Percentiles rank a stretch among this genome's conserved stretches.
These are phyloP conservation scores for Stenodera caucasica DNA, from an alignment of 2,888 invertebrate genomes.

Conservation along the genomic window DNA sequence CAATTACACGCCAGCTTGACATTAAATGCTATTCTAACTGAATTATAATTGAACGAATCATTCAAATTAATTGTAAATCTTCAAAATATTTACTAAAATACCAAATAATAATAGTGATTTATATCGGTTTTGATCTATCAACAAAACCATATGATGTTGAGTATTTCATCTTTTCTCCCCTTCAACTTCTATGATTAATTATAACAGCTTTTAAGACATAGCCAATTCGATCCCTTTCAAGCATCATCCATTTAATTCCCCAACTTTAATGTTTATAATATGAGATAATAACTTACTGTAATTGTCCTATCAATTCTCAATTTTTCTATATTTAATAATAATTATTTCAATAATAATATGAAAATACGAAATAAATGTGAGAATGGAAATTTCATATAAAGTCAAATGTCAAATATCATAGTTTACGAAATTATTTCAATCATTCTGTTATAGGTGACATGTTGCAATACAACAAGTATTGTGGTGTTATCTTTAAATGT, in stretches of 20 bases:
- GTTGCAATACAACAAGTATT: neutral
- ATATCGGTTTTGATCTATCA: neutral
- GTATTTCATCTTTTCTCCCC: neutral
- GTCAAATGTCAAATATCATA: neutral
- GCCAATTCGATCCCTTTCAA: neutral
- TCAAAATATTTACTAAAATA: too few species aligned
- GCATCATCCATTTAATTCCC: neutral
- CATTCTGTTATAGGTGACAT: neutral
- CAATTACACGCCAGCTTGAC: slow-evolving; percentile 16
- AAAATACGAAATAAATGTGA: neutral
- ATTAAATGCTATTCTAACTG: slow-evolving; percentile 3
- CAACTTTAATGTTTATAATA: too few species aligned
- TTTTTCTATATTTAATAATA: too few species aligned
- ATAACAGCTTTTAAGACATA: neutral
- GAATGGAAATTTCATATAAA: neutral
- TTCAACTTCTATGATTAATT: neutral
- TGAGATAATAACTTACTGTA: too few species aligned
- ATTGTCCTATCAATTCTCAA: too few species aligned
- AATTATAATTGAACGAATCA: neutral
- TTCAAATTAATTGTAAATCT: neutral
- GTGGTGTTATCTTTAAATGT: neutral
- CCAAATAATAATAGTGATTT: neutral
- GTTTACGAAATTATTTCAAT: slow-evolving; percentile 4
- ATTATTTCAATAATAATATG: neutral
- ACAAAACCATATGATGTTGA: neutral